Base-by-base conservation (phyloP, 2,797 vertebrate genomes). In the Lepus townsendii region DNA sequence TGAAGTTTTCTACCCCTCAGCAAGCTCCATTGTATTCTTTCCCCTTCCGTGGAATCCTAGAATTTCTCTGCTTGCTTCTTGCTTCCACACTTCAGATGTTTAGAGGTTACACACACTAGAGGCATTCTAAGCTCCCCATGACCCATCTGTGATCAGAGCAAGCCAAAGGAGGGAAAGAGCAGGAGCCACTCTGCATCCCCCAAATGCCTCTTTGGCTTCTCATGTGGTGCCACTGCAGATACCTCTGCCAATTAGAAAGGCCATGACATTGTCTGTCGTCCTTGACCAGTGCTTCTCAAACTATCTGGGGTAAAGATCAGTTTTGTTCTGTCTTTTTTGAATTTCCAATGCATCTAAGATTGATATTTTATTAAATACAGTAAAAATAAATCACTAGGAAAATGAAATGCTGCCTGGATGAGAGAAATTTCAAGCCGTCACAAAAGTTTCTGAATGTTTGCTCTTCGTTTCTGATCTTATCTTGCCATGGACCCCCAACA, bases 371-470 rank as follows among this genome's bases (percentile, higher is more conserved):
- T 50, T 83, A 88, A 93, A 85, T 50, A 32, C 12, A 84, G 82
- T 79, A 60, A 87, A 87, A 94, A 69, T 11, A 77, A 78, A 66
- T 90, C 60, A 73, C 47, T 27, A 13, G 62, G 38, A 19, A 93
- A 95, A 86, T 19, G 26, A 89, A 93, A 88, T 7, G 47, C 13
- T 17, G 14, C 54, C 50, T 83, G 50, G 27, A 42, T 32, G 52
- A 42, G 4, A 24, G 63, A 30, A 79, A 92, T 78, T 94, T 88
- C 79, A 54, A 90, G 88, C 38, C 42, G 27, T 75, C 63, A 38
- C 69, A 52, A 47, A 88, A 78, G 27, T 79, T 65, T 69, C 27
- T 65, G 52, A 79, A 63, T 72, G 54, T 42, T 86, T 47, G 26
- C 38, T 86, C 65, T 66, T 79, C 5, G 26, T 30, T 76, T 86